Conservation (phyloP, 1,140 invertebrate genomes). For the Campoletis sonorensis region DNA sequence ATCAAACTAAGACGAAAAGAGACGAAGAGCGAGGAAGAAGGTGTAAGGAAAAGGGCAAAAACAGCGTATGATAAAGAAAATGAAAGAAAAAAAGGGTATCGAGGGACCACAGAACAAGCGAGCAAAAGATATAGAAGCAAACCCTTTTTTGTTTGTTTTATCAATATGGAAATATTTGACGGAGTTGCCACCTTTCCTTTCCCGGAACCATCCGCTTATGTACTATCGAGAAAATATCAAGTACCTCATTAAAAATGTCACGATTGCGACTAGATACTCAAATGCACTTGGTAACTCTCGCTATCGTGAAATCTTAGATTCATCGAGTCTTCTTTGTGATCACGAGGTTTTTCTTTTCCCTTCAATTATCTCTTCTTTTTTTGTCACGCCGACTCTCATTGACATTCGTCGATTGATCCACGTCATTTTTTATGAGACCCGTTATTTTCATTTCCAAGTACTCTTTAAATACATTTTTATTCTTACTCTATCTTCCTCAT, state of each 20-base stretch:
- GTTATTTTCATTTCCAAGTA: background rate
- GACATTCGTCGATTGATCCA: background rate
- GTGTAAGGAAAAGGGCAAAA: slow-evolving; percentile 24
- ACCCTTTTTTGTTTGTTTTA: slow-evolving; percentile 57
- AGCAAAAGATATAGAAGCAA: slow-evolving; percentile 57
- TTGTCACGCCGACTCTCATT: background rate
- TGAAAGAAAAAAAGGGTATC: slow-evolving; percentile 17
- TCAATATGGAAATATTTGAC: slow-evolving; percentile 20
- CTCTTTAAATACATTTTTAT: background rate
- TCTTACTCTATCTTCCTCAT: no score
- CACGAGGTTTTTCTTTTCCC: background rate
- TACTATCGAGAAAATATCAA: slow-evolving; percentile 43
- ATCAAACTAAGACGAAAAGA: slow-evolving; percentile 53
- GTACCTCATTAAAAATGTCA: slow-evolving; percentile 67
- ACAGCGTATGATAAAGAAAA: background rate
- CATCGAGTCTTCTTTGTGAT: background rate
- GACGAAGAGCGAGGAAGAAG: slow-evolving; percentile 34
- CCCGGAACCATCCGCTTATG: slow-evolving; percentile 43
- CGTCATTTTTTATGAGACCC: background rate
- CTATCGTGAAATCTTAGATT: slow-evolving; percentile 6
- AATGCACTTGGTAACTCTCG: slow-evolving; percentile 56
- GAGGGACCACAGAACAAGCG: slow-evolving; percentile 41
- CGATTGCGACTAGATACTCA: slow-evolving; percentile 20
- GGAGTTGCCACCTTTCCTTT: no score
- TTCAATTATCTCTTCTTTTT: background rate